phyloP scores from a whole-genome alignment of 2,113 vertebrate species.

The Indicator maculatus region DNA sequence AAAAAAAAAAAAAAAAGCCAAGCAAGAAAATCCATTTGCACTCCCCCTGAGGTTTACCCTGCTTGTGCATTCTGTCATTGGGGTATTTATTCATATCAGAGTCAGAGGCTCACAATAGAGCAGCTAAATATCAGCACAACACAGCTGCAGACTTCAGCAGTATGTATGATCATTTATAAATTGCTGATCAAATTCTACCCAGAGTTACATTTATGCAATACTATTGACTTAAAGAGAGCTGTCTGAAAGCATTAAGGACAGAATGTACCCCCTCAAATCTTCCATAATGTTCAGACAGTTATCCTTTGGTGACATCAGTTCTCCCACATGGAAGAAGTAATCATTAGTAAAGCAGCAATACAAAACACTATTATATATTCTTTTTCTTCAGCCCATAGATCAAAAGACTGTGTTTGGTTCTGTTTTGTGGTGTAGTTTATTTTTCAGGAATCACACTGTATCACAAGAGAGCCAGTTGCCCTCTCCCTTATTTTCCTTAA shows the following conservation, averaged over 20 bases:
- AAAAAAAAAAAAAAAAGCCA: background rate
- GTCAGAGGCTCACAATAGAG: slow-evolving; percentile 33
- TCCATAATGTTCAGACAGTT: background rate
- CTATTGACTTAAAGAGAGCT: background rate
- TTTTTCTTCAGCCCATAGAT: background rate
- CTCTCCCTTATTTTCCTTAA: background rate
- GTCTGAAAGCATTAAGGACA: background rate
- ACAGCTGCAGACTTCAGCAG: slow-evolving; percentile 50
- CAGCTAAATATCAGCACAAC: slow-evolving; percentile 57
- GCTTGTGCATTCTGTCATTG: slow-evolving; percentile 23
- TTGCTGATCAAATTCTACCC: slow-evolving; percentile 15
- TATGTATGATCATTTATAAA: background rate
- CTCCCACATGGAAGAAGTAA: background rate
- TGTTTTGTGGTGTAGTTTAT: background rate
- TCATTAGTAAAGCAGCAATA: background rate
- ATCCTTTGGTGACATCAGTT: background rate
- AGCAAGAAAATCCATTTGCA: slow-evolving; percentile 39
- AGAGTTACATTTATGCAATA: background rate
- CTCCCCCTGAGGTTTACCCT: background rate
- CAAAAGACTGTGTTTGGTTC: background rate
- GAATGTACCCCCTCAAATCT: background rate
- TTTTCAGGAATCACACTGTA: background rate
- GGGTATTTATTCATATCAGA: background rate
- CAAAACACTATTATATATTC: background rate
- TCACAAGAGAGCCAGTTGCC: background rate